Evolutionary conservation across 1,140 invertebrate genomes (phyloP), one percentile per base, ranked within the genome.

Genomic region (Solenopsis invicta): DNA sequence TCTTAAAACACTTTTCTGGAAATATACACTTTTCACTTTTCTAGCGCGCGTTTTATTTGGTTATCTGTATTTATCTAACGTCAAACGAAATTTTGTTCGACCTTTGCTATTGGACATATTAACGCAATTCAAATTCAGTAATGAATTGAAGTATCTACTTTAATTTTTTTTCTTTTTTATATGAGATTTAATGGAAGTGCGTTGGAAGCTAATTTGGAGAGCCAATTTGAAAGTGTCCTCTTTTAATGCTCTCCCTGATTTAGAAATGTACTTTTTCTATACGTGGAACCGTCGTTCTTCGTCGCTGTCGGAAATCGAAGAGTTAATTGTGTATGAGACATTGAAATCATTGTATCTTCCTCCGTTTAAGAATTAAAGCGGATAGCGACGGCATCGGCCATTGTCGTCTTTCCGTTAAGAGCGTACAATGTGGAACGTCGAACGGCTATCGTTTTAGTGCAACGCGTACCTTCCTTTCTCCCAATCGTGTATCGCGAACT

Each of bases 401-500:
- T 4, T 41, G 29, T 52, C 34, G 29, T 24, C 48, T 18, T 18
- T 29, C 18, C 59, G 24, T 50, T 41, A 37, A 52, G 13, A 56
- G 10, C 29, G 16, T 45, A 69, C n/a, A 78, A 78, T 62, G 24
- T 50, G 45, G 45, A n/a, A 62, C 45, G 24, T 48, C 34, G n/a
- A 56, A 67, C 10, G 37, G 21, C 41, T 41, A 21, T 4, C 37
- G 10, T 64, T 18, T 75, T 59, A 75, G 56, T 52, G 29, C 24
- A 4, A 41, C 34, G 12, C 52, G 13, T 45, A 37, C 29, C 54
- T 29, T n/a, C 37, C 48, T 37, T 61, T 21, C 50, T 29, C 24
- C 50, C 21, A 61, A 80, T 59, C n/a, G 48, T 66, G 21, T 81
- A 69, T 24, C 48, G 54, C 37, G 24, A 81, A 18, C 50, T 5